Base-by-base conservation (phyloP, 2,888 invertebrate genomes). In the Rhodophaea formosa region DNA sequence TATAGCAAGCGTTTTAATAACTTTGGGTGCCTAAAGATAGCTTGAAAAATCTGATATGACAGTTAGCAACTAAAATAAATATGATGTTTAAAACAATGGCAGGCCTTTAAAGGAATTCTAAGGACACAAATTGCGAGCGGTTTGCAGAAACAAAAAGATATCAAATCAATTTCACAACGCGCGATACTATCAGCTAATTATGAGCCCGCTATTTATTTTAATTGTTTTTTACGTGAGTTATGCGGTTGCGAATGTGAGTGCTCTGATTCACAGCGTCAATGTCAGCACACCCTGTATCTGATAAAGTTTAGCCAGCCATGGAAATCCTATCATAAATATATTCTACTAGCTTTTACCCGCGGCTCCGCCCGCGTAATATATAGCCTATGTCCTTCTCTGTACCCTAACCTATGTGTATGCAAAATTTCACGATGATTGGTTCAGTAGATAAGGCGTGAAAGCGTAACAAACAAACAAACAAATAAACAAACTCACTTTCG, bases 101-200 rank as follows among this genome's bases (percentile, higher is more conserved):
- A 39, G 39, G n/a, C 39, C 39, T 39, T 39, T n/a, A 23, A 23
- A 39, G 39, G 39, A 10, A 39, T 39, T n/a, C 16, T 53, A 53
- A 53, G 53, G 15, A 46, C 52, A 56, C 35, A 35, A 49, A 53
- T 55, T 59, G 56, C 55, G 29, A 52, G 45, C 23, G 55, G 35
- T 32, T 56, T 45, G 49, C 49, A 56, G 46, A 51, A 59, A 59
- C 45, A 56, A 44, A 54, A 58, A 55, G 35, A 54, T 47, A 58
- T 56, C 44, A 57, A 61, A 56, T 46, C 43, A 53, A 62, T 75
- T 71, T 67, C 67, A 65, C 67, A 71, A 70, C 51, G 63, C 51
- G 43, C 59, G 75, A 75, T 77, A 67, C 49, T 65, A 77, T 76
- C 75, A 49, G 58, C 47, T 69, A 66, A 72, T 68, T 62, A 62